These are phyloP conservation scores for Dinoponera quadriceps DNA, from an alignment of 1,140 invertebrate species.

Conservation along the genomic window DNA sequence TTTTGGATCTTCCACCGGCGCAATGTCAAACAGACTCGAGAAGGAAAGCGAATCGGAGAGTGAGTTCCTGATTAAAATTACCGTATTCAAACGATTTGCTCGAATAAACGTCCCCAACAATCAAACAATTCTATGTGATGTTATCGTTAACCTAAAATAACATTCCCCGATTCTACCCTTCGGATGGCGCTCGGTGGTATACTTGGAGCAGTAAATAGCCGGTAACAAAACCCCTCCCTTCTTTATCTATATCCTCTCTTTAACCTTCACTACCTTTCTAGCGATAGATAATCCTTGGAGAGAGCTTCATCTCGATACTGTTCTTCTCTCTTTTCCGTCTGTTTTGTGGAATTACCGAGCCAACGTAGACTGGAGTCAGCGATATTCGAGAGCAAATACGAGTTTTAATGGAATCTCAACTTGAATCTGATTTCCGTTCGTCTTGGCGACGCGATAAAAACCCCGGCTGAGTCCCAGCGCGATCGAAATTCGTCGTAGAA, in stretches of 20 bases:
- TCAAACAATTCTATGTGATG: not conserved
- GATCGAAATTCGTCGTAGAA: not conserved
- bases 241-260: no score
- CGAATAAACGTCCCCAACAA: not conserved
- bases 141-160: slow-evolving; percentile 12
- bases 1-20: no score
- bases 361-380: not conserved
- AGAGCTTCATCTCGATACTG: not conserved
- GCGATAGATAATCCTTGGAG: slow-evolving; percentile 17
- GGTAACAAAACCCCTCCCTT: slow-evolving; percentile 1
- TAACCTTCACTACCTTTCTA: not conserved
- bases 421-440: slow-evolving; percentile 48
- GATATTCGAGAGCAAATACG: slow-evolving; percentile 55
- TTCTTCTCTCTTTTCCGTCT: slow-evolving; percentile 32
- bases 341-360: slow-evolving; percentile 58
- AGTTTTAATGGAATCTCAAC: slow-evolving; percentile 72
- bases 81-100: not conserved
- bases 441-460: slow-evolving; percentile 16
- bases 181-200: not conserved
- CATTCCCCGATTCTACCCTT: not conserved
- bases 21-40: no score
- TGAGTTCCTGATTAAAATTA: no score
- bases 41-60: no score
- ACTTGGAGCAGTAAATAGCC: slow-evolving; percentile 26
- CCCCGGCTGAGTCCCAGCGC: not conserved